A percentile compares a stretch with the other conserved stretches of the same genome.
phyloP scores from a whole-genome alignment of 2,888 invertebrate genomes.

The Zygogramma bicolorata region DNA sequence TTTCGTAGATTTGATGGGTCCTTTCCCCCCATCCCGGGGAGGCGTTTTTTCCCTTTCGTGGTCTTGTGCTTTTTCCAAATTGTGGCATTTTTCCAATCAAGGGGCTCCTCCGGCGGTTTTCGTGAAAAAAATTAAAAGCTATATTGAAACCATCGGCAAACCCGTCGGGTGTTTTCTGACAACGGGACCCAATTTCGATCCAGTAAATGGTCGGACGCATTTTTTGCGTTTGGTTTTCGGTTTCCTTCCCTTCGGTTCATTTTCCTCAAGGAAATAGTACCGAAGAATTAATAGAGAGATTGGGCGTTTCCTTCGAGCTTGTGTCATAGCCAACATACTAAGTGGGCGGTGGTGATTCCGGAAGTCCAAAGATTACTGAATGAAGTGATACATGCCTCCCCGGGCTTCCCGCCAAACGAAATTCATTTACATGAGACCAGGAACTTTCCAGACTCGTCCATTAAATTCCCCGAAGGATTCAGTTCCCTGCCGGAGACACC shows the following conservation, averaged over 20 bases:
- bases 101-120: slow-evolving; percentile 22
- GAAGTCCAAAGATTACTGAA: not conserved
- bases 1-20: slow-evolving; percentile 33
- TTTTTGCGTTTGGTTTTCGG: not conserved
- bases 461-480: too few relatives aligned
- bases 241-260: not conserved
- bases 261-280: not conserved
- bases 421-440: too few relatives aligned
- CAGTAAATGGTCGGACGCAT: not conserved
- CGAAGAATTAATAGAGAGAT: slow-evolving; percentile 7
- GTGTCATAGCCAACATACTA: not conserved
- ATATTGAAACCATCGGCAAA: slow-evolving; percentile 28
- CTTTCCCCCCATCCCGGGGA: slow-evolving; percentile 17
- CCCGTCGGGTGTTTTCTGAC: slow-evolving; percentile 44
- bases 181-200: slow-evolving; percentile 36
- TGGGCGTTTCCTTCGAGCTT: not conserved
- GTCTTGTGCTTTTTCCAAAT: slow-evolving; percentile 22
- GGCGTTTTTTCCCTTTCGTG: slow-evolving; percentile 22
- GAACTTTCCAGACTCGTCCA: too few relatives aligned
- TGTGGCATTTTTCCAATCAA: slow-evolving; percentile 22
- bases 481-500: too few relatives aligned
- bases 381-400: not conserved
- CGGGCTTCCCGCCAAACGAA: not conserved
- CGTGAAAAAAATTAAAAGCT: slow-evolving; percentile 6
- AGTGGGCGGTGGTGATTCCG: not conserved